Conservation (phyloP, 2,113 vertebrate species). For the Sialia sialis region DNA sequence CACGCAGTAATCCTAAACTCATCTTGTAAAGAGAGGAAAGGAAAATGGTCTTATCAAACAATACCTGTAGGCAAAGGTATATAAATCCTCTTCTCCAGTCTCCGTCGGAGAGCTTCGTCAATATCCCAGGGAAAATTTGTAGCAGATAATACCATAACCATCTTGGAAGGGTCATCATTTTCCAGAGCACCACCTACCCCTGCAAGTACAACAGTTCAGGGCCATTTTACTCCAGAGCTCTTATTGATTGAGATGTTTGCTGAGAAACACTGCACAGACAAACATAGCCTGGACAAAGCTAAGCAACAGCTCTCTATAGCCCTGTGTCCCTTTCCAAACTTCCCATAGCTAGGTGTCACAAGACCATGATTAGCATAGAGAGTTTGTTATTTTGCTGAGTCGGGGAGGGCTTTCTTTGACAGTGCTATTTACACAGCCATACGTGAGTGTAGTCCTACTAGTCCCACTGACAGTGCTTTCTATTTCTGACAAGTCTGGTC, state of each 20-base stretch:
- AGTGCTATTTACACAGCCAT: neutral
- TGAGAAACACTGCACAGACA: neutral
- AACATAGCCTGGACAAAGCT: neutral
- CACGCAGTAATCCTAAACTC: neutral
- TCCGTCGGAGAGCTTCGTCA: slow-evolving; percentile 79
- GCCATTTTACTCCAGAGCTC: neutral
- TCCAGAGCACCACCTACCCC: slow-evolving; percentile 81
- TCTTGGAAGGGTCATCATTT: slow-evolving; percentile 82
- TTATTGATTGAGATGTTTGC: neutral
- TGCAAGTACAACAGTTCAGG: slow-evolving; percentile 25
- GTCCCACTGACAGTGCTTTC: neutral
- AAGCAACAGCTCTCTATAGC: neutral
- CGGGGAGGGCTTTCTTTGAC: neutral
- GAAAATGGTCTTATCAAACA: neutral
- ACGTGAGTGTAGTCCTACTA: neutral
- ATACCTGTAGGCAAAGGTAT: slow-evolving; percentile 82
- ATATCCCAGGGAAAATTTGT: slow-evolving; percentile 87
- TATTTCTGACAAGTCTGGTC: neutral
- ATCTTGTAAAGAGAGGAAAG: neutral
- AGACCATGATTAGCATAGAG: neutral
- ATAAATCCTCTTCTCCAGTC: slow-evolving; percentile 83
- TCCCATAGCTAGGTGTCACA: neutral
- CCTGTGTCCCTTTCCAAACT: neutral
- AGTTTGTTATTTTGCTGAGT: neutral
- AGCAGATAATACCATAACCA: slow-evolving; percentile 84